Base-by-base conservation (phyloP, 1,140 invertebrate genomes). In the Hyposmocoma kahamanoa region DNA sequence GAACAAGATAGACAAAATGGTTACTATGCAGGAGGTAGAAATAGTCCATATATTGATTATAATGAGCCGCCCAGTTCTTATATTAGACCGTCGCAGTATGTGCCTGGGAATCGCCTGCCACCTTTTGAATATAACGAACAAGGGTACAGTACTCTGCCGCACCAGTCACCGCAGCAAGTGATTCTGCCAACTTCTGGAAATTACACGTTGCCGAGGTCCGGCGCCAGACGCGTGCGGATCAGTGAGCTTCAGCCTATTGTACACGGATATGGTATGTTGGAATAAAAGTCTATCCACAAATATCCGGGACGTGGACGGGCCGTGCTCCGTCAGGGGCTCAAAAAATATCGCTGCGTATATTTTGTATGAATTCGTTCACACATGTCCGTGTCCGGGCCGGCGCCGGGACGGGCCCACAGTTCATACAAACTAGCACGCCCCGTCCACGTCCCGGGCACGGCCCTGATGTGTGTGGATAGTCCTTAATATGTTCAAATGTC, bases 261-360 rank as follows among this genome's bases (percentile, higher is more conserved):
- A 26, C 58, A 78, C 41, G 82, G 72, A 57, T 83, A 82, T 49
- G 77, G 79, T 85, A 77, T 36, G 79, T 83, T 30, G 11, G 19
- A 42, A 53, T 36, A 28, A 28, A 6, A 6, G 24, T 28, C 11
- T n/a, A n/a, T n/a, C n/a, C n/a, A n/a, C n/a, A n/a, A n/a, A n/a
- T n/a, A n/a, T n/a, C n/a, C n/a, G n/a, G n/a, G n/a, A n/a, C n/a
- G n/a, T n/a, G n/a, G n/a, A n/a, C n/a, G n/a, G n/a, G n/a, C n/a
- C n/a, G n/a, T n/a, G n/a, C n/a, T n/a, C n/a, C n/a, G n/a, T n/a
- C n/a, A n/a, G n/a, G n/a, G n/a, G n/a, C n/a, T n/a, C n/a, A n/a
- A n/a, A n/a, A n/a, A n/a, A n/a, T n/a, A n/a, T n/a, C n/a, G n/a
- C n/a, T n/a, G n/a, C n/a, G n/a, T n/a, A n/a, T n/a, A n/a, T n/a